Conservation (phyloP, 2,888 invertebrate species). For the Tetragnatha montana region DNA sequence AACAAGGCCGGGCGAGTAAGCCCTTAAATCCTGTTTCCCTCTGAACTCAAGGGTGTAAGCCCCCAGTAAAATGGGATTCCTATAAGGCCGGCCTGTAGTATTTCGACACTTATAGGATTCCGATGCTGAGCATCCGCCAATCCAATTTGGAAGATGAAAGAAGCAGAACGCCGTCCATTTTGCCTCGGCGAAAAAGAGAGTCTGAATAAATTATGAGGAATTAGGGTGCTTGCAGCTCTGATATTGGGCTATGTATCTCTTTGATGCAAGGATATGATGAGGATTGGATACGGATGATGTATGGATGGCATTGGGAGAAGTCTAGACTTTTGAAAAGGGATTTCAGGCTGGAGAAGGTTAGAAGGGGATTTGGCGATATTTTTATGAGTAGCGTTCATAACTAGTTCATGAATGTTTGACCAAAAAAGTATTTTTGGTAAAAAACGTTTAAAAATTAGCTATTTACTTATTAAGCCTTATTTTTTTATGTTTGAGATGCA, state of each 20-base stretch:
- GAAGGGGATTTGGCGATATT: too few species aligned
- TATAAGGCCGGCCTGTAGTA: background rate
- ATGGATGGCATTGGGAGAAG: background rate
- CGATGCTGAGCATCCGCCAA: conserved; percentile 38
- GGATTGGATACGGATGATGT: too few species aligned
- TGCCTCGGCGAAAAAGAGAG: background rate
- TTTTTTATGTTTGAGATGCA: too few species aligned
- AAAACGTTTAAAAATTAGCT: too few species aligned
- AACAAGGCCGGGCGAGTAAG: background rate
- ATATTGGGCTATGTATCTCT: background rate
- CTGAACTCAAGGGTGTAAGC: background rate
- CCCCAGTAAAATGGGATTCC: conserved; percentile 11
- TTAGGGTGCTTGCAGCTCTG: background rate
- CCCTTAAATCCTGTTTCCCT: background rate
- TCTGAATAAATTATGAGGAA: conserved; percentile 42
- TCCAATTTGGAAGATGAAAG: conserved; percentile 49
- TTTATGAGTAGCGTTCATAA: too few species aligned
- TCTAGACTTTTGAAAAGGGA: background rate
- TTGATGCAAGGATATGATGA: too few species aligned
- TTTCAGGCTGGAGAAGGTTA: too few species aligned
- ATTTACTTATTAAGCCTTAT: too few species aligned
- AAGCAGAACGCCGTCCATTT: background rate
- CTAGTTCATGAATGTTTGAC: too few species aligned
- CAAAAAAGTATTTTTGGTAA: too few species aligned
- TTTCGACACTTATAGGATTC: conserved; percentile 40